Evolutionary conservation across 2,113 vertebrate species (phyloP).

Genomic region (Dermatemys mawii): DNA sequence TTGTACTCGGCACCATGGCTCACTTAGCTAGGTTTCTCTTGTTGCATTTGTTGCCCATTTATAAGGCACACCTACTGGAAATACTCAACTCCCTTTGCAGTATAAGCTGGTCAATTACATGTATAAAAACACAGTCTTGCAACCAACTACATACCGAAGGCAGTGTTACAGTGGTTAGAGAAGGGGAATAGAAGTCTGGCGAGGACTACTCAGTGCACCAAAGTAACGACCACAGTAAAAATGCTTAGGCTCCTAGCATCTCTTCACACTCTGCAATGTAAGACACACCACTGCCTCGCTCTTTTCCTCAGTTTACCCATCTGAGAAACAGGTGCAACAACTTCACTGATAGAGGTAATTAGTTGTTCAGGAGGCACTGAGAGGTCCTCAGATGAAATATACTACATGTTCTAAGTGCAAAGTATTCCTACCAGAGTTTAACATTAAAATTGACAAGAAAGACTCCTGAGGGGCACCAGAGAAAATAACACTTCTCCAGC

Average conservation of each 20-base stretch:
- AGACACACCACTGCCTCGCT: neutral
- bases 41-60: rapidly evolving
- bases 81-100: neutral
- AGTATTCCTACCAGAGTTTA: neutral
- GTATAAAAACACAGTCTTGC: neutral
- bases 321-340: neutral
- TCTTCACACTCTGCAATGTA: neutral
- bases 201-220: rapidly evolving
- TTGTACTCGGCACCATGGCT: neutral
- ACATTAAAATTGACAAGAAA: neutral
- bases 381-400: neutral
- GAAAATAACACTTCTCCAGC: neutral
- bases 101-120: neutral
- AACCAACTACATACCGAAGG: neutral
- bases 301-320: neutral
- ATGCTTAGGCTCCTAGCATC: rapidly evolving
- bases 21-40: neutral
- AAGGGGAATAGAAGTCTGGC: neutral
- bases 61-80: neutral
- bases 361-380: rapidly evolving
- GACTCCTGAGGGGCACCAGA: neutral
- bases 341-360: neutral
- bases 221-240: rapidly evolving
- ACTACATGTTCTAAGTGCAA: neutral
- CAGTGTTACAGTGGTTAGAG: neutral